Conservation (phyloP, 2,113 vertebrate genomes). For the Garra rufa region DNA sequence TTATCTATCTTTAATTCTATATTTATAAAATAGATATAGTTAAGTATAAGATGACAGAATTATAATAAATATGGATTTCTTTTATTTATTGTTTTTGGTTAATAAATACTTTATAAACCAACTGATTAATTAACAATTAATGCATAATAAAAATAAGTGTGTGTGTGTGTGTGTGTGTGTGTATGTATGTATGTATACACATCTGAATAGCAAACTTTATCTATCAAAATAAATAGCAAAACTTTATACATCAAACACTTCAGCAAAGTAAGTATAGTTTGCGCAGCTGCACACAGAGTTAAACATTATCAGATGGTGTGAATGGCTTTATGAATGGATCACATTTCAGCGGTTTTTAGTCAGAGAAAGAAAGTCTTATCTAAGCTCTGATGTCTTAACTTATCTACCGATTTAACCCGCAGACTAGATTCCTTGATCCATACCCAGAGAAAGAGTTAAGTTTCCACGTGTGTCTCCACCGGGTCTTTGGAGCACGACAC, state of each 20-base stretch:
- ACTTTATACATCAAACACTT: background rate
- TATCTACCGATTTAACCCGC: constrained; percentile 42
- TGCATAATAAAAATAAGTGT: background rate
- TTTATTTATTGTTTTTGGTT: no score
- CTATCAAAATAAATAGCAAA: background rate
- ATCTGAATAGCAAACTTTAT: background rate
- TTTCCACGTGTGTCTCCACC: constrained; percentile 52
- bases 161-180: no score
- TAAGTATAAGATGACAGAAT: no score
- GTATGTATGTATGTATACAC: no score
- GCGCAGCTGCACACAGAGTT: background rate
- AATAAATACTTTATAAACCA: no score
- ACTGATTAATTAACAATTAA: no score
- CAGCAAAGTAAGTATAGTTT: background rate
- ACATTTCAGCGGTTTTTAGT: constrained; percentile 36
- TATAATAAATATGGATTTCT: no score
- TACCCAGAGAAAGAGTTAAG: constrained; percentile 37
- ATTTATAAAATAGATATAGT: no score
- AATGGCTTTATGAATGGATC: constrained; percentile 27
- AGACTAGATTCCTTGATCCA: constrained; percentile 55
- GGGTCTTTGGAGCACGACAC: constrained; percentile 39
- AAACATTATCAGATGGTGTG: constrained; percentile 43
- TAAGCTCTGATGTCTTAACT: background rate
- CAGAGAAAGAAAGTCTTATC: constrained; percentile 37
- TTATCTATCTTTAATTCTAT: no score